These are phyloP conservation scores for Aleiodes alternator DNA, from an alignment of 2,888 invertebrate genomes.

Conservation along the genomic window DNA sequence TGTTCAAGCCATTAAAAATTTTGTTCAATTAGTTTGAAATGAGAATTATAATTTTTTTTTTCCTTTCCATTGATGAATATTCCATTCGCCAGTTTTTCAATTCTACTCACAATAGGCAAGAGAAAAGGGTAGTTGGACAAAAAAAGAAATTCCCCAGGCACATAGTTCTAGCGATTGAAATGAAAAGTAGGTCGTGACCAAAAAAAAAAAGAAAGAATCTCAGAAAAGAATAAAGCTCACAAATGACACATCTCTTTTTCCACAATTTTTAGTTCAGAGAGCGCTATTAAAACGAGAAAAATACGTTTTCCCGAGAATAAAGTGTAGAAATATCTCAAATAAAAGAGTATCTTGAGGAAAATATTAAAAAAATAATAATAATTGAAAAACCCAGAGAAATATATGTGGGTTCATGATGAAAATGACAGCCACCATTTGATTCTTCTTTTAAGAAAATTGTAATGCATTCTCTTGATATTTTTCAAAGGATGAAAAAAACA, in stretches of 20 bases:
- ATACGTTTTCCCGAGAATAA: background rate
- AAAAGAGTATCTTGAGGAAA: background rate
- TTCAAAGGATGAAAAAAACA: conserved; percentile 27
- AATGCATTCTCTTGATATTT: conserved; percentile 8
- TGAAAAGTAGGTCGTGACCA: conserved; percentile 25
- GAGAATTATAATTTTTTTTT: no score
- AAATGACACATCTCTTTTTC: background rate
- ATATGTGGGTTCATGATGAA: conserved; percentile 16
- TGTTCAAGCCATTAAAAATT: background rate
- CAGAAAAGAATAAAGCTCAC: conserved; percentile 2
- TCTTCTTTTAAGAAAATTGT: conserved; percentile 10
- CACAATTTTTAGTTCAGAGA: background rate
- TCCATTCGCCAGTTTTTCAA: background rate
- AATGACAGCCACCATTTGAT: conserved; percentile 7
- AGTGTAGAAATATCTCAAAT: background rate
- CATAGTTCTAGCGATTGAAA: conserved; percentile 35
- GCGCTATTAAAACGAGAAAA: background rate
- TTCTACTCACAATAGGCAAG: background rate
- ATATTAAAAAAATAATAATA: no score
- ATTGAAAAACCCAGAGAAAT: background rate
- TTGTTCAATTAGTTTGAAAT: no score
- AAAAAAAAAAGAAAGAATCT: conserved; percentile 1
- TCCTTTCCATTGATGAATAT: conserved; percentile 2
- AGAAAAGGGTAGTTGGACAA: conserved; percentile 1
- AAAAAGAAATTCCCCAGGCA: conserved; percentile 1